Conservation (phyloP, 2,113 vertebrate species). For the Heliornis fulica region DNA sequence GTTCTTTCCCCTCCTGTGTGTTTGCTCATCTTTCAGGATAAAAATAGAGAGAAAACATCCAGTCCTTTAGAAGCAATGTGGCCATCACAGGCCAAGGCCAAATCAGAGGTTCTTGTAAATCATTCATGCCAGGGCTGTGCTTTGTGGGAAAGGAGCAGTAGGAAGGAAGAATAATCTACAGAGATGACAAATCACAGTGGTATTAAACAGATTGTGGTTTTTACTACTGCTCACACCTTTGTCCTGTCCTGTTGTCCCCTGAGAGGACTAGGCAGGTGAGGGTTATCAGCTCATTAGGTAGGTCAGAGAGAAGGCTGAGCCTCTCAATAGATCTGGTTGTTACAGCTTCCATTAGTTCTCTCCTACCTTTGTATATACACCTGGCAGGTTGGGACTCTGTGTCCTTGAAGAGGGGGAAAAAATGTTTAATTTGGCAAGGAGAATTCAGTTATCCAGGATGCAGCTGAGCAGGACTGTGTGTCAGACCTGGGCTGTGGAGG, state of each 20-base stretch:
- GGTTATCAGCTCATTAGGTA: background rate
- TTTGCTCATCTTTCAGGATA: conserved; percentile 11
- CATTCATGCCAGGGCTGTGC: background rate
- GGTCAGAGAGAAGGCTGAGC: background rate
- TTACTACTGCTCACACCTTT: background rate
- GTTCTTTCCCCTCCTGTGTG: background rate
- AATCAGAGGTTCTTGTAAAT: background rate
- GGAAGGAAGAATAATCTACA: background rate
- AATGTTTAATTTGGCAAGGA: conserved; percentile 28
- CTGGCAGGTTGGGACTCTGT: background rate
- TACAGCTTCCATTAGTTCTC: background rate
- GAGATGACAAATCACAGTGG: background rate
- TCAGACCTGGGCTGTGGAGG: background rate
- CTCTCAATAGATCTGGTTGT: background rate
- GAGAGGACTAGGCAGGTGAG: background rate
- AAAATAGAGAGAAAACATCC: conserved; percentile 20
- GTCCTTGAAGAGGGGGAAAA: background rate
- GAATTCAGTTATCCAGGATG: background rate
- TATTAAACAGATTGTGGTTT: background rate
- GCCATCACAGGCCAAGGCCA: background rate
- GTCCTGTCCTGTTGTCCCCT: background rate
- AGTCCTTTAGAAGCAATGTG: background rate
- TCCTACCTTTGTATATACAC: background rate
- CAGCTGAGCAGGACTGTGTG: background rate
- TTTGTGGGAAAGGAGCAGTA: background rate